These are phyloP conservation scores for Zaprionus nigranus DNA, from an alignment of 1,140 invertebrate genomes.

Conservation along the genomic window DNA sequence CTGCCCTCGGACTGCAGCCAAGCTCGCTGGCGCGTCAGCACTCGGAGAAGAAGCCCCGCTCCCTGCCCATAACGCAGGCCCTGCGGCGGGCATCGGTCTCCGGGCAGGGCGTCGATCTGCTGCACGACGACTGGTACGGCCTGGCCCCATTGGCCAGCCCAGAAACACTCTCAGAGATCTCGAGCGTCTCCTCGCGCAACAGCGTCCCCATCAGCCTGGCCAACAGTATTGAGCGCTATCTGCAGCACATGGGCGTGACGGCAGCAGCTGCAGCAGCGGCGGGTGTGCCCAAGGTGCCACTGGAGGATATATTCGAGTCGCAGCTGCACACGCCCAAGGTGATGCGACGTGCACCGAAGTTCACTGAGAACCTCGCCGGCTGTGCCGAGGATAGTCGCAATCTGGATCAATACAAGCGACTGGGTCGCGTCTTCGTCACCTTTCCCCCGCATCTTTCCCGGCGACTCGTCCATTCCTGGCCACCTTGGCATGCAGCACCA, in stretches of 20 bases:
- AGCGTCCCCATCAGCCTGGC: slow-evolving; percentile 84
- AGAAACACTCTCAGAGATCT: slow-evolving; percentile 93
- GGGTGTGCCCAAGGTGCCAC: slow-evolving; percentile 48
- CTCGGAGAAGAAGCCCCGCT: slow-evolving; percentile 65
- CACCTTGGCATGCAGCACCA: slow-evolving; percentile 7
- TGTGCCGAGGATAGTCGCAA: slow-evolving; percentile 87
- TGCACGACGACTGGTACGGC: slow-evolving; percentile 88
- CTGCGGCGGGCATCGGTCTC: slow-evolving; percentile 77
- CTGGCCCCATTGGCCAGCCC: slow-evolving; percentile 93
- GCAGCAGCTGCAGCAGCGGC: not conserved
- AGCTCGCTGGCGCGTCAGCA: slow-evolving; percentile 56
- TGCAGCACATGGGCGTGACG: slow-evolving; percentile 70
- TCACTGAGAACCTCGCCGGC: slow-evolving; percentile 87
- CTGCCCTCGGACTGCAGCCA: slow-evolving; percentile 28
- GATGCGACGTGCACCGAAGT: slow-evolving; percentile 88
- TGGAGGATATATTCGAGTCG: slow-evolving; percentile 79
- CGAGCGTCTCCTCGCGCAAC: slow-evolving; percentile 87
- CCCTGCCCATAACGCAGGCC: slow-evolving; percentile 56
- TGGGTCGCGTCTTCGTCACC: slow-evolving; percentile 82
- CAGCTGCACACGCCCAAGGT: slow-evolving; percentile 85
- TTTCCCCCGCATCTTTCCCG: slow-evolving; percentile 73
- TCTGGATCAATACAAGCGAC: slow-evolving; percentile 79
- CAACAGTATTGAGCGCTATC: slow-evolving; percentile 82
- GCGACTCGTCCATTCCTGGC: not conserved
- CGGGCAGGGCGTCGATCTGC: slow-evolving; percentile 84